phyloP scores from a whole-genome alignment of 2,797 vertebrate species.

The Girardinus metallicus region DNA sequence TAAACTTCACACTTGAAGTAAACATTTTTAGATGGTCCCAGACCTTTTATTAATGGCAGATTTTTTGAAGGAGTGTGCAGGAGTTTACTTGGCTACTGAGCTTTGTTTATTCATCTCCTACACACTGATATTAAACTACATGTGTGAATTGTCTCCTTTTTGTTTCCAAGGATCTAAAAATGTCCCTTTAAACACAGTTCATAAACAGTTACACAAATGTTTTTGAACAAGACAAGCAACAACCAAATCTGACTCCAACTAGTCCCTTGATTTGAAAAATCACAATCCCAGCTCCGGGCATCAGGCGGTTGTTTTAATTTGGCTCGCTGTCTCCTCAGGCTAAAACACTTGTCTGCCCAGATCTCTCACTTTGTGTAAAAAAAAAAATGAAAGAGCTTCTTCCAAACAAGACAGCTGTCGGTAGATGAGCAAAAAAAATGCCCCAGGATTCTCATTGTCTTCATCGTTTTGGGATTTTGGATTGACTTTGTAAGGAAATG shows the following conservation, averaged over 20 bases:
- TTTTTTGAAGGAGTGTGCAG: not conserved
- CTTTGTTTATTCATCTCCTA: not conserved
- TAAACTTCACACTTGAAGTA: not conserved
- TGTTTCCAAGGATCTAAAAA: not conserved
- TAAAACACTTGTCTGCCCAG: conserved; percentile 13
- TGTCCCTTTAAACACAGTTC: not conserved
- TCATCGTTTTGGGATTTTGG: conserved; percentile 6
- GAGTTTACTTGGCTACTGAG: not conserved
- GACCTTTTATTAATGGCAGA: not conserved
- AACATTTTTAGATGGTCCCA: not conserved
- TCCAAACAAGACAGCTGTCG: conserved; percentile 9
- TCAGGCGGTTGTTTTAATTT: conserved; percentile 33
- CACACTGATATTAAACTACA: not conserved
- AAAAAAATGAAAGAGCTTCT: conserved; percentile 15
- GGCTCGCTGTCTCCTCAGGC: conserved; percentile 14
- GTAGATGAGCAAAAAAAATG: conserved; percentile 12
- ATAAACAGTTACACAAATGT: too few relatives aligned
- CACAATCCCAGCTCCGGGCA: conserved; percentile 28
- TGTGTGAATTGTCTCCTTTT: not conserved
- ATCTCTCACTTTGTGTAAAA: conserved; percentile 28
- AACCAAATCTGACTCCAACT: conserved; percentile 28
- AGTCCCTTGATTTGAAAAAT: conserved; percentile 41
- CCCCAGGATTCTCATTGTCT: conserved; percentile 3
- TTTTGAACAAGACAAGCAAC: conserved; percentile 18
- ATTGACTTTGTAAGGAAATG: conserved; percentile 18